A percentile compares a stretch with the other conserved stretches of the same genome.
These are phyloP conservation scores for Oeneis ivallda DNA, from an alignment of 2,888 invertebrate genomes.

Conservation along the genomic window DNA sequence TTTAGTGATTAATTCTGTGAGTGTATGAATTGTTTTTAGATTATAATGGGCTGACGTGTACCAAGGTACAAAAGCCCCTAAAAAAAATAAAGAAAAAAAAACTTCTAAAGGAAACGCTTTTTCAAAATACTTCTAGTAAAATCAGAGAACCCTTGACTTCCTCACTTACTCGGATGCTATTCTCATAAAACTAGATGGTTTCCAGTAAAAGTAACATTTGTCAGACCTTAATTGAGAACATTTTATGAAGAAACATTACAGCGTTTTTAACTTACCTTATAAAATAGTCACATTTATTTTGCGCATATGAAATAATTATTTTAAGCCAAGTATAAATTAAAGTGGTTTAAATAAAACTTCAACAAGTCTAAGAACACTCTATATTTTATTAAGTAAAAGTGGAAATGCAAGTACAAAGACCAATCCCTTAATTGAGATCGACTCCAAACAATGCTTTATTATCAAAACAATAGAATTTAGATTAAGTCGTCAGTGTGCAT, in stretches of 20 bases:
- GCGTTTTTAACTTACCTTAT: neutral
- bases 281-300: neutral
- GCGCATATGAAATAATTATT: neutral
- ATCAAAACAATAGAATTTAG: constrained; percentile 49
- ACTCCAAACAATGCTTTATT: constrained; percentile 39
- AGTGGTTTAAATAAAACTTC: neutral
- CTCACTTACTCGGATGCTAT: too few species aligned
- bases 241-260: neutral
- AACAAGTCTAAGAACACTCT: neutral
- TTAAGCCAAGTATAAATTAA: neutral
- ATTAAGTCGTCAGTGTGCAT: constrained; percentile 43
- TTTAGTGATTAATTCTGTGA: too few species aligned
- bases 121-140: too few species aligned
- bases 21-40: too few species aligned
- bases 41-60: too few species aligned
- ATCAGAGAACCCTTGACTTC: too few species aligned
- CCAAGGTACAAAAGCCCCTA: too few species aligned
- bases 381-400: constrained; percentile 9
- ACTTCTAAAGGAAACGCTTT: too few species aligned
- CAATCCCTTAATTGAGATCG: constrained; percentile 49
- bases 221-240: too few species aligned
- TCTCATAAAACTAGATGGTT: too few species aligned
- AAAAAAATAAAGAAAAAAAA: too few species aligned
- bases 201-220: too few species aligned
- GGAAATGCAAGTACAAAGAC: constrained; percentile 3